Conservation (phyloP, 2,888 invertebrate genomes). For the Phytoseiulus persimilis region DNA sequence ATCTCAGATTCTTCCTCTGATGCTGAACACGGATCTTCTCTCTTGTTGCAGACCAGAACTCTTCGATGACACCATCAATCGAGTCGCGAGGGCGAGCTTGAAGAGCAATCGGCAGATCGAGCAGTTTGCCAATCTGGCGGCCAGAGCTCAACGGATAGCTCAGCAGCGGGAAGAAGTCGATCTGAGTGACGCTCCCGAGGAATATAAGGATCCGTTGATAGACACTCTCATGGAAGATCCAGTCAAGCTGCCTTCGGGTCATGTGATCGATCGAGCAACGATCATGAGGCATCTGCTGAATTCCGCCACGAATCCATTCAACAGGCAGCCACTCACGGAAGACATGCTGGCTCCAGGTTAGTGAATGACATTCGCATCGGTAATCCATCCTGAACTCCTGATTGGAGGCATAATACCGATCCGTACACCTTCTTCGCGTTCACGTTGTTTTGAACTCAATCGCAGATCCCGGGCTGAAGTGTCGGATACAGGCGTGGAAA, state of each 20-base stretch:
- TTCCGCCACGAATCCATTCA: slow-evolving; percentile 95
- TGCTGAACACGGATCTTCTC: too few relatives aligned
- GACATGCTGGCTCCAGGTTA: slow-evolving; percentile 82
- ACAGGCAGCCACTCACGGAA: slow-evolving; percentile 88
- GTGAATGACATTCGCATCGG: slow-evolving; percentile 20
- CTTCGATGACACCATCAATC: slow-evolving; percentile 77
- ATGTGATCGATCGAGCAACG: slow-evolving; percentile 77
- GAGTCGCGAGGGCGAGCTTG: slow-evolving; percentile 71
- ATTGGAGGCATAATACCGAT: too few relatives aligned
- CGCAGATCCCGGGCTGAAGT: slow-evolving; percentile 72
- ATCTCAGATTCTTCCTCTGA: slow-evolving; percentile 49
- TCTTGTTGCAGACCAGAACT: slow-evolving; percentile 69
- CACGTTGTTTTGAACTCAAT: slow-evolving; percentile 48
- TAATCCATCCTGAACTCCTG: slow-evolving; percentile 42
- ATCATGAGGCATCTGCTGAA: slow-evolving; percentile 87
- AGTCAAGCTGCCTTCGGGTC: slow-evolving; percentile 73
- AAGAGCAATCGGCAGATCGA: slow-evolving; percentile 76
- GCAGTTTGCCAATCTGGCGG: slow-evolving; percentile 68
- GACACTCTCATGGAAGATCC: slow-evolving; percentile 95
- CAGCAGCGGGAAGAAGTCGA: slow-evolving; percentile 67
- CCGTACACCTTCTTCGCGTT: neutral
- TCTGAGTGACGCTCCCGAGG: slow-evolving; percentile 88
- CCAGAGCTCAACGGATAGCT: slow-evolving; percentile 62
- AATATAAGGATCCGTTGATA: slow-evolving; percentile 90
- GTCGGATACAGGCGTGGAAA: slow-evolving; percentile 77